phyloP scores from a whole-genome alignment of 2,113 vertebrate species.

The Percina caprodes region DNA sequence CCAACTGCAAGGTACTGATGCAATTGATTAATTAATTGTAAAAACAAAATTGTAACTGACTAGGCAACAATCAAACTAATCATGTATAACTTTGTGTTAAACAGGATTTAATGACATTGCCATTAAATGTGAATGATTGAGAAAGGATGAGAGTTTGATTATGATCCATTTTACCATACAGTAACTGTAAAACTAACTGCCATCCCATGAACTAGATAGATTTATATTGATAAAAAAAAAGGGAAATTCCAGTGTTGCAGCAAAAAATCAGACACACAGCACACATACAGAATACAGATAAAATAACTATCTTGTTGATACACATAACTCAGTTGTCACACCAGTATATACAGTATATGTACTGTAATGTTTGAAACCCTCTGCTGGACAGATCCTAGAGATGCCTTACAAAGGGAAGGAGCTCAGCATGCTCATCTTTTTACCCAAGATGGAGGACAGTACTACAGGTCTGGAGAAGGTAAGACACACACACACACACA shows the following conservation, averaged over 20 bases:
- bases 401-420: conserved; percentile 92
- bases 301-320: not conserved
- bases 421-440: conserved; percentile 94
- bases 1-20: conserved; percentile 74
- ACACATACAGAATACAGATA: no score
- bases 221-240: no score
- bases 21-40: not conserved
- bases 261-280: no score
- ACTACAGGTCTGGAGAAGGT: conserved; percentile 92
- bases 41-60: no score
- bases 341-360: not conserved
- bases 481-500: conserved; percentile 13
- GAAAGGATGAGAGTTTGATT: not conserved
- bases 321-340: not conserved
- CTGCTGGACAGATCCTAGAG: conserved; percentile 86
- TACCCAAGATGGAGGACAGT: conserved; percentile 88
- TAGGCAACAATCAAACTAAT: not conserved
- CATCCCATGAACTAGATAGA: not conserved
- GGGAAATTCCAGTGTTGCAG: no score
- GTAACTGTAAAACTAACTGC: not conserved
- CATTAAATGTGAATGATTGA: not conserved
- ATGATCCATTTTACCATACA: not conserved
- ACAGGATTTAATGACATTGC: not conserved
- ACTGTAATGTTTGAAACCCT: not conserved
- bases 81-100: not conserved